Base-by-base conservation (phyloP, 2,113 vertebrate genomes). In the Misgurnus mizolepis region DNA sequence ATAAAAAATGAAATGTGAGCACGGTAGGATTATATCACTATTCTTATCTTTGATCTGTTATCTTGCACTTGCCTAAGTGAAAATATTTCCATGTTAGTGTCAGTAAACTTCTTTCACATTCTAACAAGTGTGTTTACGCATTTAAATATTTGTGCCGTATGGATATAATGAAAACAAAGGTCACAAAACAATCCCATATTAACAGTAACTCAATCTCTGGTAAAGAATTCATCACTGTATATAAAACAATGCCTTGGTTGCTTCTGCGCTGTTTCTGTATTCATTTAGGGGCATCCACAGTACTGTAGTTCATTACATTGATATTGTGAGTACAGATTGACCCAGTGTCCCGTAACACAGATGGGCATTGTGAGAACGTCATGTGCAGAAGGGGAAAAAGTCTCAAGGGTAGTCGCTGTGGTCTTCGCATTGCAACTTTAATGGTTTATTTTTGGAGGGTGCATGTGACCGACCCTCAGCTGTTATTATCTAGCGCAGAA, bases 401-500 rank as follows among this genome's bases (percentile, higher is more conserved):
- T 58, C n/a, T n/a, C 5, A 15, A 58, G 12, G 55, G 39, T 56
- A 47, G 12, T 61, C 7, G 14, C 64, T 68, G 14, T n/a, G 2
- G 4, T 74, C 18, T 39, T 56, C 40, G 69, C 18, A 69, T 49
- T 50, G 40, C 12, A 74, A 61, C 62, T 60, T 60, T 11, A 55
- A 65, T 65, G 58, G 39, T 60, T 67, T 65, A 41, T 27, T 71
- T 62, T 64, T n/a, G 47, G 43, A 58, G 7, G 49, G 45, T 14
- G 18, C 64, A 55, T 71, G 56, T 76, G 72, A 47, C 72, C 1
- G 41, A 17, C 41, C 62, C 41, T 45, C 50, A 71, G 27, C 69
- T 71, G 50, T 56, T 40, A n/a, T 14, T 17, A 4, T 15, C 1
- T 27, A 5, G 22, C 47, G 58, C 11, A 34, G 67, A 53, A 62